Percentiles rank a stretch among this genome's conserved stretches.
These are phyloP conservation scores for Tetrapedia diversipes DNA, from an alignment of 2,888 invertebrate species.

Conservation along the genomic window DNA sequence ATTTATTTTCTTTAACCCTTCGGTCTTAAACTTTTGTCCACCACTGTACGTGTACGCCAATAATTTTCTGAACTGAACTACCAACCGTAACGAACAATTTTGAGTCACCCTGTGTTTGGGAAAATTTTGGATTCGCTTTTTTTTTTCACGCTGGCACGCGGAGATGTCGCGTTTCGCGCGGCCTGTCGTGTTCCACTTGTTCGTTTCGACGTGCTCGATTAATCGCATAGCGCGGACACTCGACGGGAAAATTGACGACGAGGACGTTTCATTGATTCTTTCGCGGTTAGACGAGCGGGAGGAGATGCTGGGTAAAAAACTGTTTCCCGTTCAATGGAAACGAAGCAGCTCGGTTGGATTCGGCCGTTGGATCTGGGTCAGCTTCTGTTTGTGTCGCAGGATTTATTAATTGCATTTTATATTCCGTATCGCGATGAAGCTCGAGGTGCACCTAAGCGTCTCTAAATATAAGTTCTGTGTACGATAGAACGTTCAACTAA, in stretches of 20 bases:
- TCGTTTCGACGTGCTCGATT: constrained; percentile 15
- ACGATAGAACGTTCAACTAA: too few relatives aligned
- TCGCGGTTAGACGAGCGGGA: neutral
- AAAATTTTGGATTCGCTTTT: too few relatives aligned
- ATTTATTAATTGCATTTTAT: too few relatives aligned
- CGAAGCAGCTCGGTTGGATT: neutral
- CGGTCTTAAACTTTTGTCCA: too few relatives aligned
- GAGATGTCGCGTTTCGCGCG: neutral
- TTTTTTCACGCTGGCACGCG: neutral
- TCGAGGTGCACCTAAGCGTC: too few relatives aligned
- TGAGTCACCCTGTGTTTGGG: too few relatives aligned
- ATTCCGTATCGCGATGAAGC: too few relatives aligned
- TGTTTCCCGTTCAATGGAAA: neutral
- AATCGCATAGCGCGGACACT: constrained; percentile 8
- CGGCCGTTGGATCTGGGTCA: neutral
- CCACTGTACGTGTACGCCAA: too few relatives aligned
- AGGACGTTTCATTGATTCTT: constrained; percentile 11
- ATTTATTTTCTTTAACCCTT: too few relatives aligned
- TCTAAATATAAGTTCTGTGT: too few relatives aligned
- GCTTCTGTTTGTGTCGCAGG: neutral
- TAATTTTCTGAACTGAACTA: too few relatives aligned
- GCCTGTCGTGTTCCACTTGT: constrained; percentile 1
- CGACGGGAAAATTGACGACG: constrained; percentile 10
- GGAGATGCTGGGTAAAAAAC: neutral
- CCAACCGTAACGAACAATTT: too few relatives aligned